Evolutionary conservation across 2,888 invertebrate species (phyloP).

Genomic region (Brachypalpus laphriformis): DNA sequence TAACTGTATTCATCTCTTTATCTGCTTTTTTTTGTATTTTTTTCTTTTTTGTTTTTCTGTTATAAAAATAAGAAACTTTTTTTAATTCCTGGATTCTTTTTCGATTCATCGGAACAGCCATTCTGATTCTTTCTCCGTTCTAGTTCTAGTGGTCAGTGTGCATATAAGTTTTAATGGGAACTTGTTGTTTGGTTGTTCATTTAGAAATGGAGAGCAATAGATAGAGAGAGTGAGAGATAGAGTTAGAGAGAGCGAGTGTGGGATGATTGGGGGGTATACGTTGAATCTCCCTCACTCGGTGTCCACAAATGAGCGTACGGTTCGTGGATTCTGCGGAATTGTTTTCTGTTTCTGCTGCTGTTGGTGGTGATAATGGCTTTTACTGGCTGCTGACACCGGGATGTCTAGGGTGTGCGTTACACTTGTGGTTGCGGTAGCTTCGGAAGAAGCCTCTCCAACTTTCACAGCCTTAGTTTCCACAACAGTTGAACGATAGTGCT

Average conservation of each 20-base stretch:
- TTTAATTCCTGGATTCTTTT: constrained; percentile 63
- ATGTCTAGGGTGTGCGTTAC: constrained; percentile 69
- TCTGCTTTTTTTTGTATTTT: constrained; percentile 11
- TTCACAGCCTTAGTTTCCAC: constrained; percentile 76
- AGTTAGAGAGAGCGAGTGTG: constrained; percentile 30
- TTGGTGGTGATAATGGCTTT: constrained; percentile 75
- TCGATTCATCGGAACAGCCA: constrained; percentile 73
- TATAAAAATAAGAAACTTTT: constrained; percentile 73
- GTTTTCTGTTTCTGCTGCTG: constrained; percentile 75
- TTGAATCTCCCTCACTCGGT: constrained; percentile 34
- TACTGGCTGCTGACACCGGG: constrained; percentile 71
- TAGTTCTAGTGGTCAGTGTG: constrained; percentile 62
- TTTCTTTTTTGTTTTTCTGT: constrained; percentile 40
- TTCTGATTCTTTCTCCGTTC: constrained; percentile 66
- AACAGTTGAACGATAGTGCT: constrained; percentile 71
- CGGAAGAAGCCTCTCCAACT: constrained; percentile 28
- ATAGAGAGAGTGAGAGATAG: constrained; percentile 23
- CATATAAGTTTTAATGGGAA: constrained; percentile 22
- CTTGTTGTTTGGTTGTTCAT: constrained; percentile 18
- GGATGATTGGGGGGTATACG: constrained; percentile 7
- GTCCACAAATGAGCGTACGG: constrained; percentile 21
- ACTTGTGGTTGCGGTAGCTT: constrained; percentile 52
- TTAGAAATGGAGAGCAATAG: constrained; percentile 36
- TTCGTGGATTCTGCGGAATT: constrained; percentile 42
- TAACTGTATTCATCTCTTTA: constrained; percentile 31